These are phyloP conservation scores for Clostera curtula DNA, from an alignment of 2,888 invertebrate species.

Conservation along the genomic window DNA sequence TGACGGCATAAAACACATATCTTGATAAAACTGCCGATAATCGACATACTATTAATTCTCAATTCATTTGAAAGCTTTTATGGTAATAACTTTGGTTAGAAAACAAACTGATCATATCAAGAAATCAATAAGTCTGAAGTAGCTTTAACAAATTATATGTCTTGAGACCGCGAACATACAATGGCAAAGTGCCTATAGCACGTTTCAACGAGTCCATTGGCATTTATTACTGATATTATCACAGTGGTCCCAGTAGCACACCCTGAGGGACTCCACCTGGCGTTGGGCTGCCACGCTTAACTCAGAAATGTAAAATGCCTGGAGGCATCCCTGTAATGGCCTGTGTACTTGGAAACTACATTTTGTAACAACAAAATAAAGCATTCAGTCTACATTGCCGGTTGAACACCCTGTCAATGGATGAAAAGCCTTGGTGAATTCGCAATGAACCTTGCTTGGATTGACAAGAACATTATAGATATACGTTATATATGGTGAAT, in stretches of 20 bases:
- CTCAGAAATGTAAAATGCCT: conserved; percentile 22
- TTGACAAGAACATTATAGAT: background rate
- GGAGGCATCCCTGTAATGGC: conserved; percentile 43
- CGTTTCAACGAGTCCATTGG: conserved; percentile 25
- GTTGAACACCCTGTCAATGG: background rate
- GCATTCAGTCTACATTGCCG: conserved; percentile 22
- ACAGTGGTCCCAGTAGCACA: conserved; percentile 43
- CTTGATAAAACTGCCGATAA: conserved; percentile 21
- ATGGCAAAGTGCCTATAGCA: conserved; percentile 26
- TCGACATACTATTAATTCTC: conserved; percentile 19
- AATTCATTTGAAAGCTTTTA: conserved; percentile 17
- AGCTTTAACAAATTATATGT: conserved; percentile 2
- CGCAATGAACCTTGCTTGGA: conserved; percentile 23
- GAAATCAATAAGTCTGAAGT: conserved; percentile 1
- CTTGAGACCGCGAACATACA: conserved; percentile 18
- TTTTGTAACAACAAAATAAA: background rate
- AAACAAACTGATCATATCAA: conserved; percentile 12
- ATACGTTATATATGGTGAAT: conserved; percentile 18
- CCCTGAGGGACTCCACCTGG: conserved; percentile 39
- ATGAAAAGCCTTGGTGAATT: conserved; percentile 5
- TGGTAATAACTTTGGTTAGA: conserved; percentile 2
- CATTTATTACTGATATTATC: conserved; percentile 36
- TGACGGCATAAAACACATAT: conserved; percentile 18
- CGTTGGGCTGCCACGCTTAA: conserved; percentile 4
- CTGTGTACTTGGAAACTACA: conserved; percentile 14